Conservation (phyloP, 2,888 invertebrate genomes). For the Callyntrura guangdongensis region DNA sequence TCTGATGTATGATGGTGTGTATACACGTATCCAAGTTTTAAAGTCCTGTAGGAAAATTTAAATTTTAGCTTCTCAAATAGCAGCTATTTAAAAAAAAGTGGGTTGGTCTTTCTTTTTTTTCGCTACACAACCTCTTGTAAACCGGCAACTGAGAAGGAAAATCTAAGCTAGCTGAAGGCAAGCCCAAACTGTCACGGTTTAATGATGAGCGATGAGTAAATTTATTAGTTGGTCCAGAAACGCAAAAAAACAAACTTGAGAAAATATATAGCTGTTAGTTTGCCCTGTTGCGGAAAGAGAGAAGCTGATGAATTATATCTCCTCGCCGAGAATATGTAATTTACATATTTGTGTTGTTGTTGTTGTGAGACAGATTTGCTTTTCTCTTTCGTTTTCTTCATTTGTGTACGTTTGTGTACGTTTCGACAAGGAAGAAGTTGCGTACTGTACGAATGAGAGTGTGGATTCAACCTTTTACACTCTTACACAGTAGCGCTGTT, state of each 20-base stretch:
- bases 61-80: not conserved
- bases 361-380: not conserved
- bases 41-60: not conserved
- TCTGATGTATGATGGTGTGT: no score
- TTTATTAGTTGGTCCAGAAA: slow-evolving; percentile 56
- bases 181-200: slow-evolving; percentile 52
- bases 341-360: slow-evolving; percentile 15
- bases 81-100: slow-evolving; percentile 26
- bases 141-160: slow-evolving; percentile 1
- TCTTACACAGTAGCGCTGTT: no score
- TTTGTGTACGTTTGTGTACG: not conserved
- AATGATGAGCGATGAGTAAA: slow-evolving; percentile 70
- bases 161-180: slow-evolving; percentile 47
- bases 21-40: not conserved
- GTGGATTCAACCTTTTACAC: no score
- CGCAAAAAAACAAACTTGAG: not conserved
- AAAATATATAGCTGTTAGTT: not conserved
- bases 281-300: slow-evolving; percentile 6
- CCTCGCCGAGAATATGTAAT: not conserved
- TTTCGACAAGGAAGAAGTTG: no score
- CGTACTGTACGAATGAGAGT: no score
- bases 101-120: slow-evolving; percentile 4
- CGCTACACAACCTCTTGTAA: slow-evolving; percentile 2
- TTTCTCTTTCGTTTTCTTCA: not conserved
- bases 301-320: slow-evolving; percentile 32